phyloP scores from a whole-genome alignment of 2,888 invertebrate genomes.

The Gymnoscelis rufifasciata region DNA sequence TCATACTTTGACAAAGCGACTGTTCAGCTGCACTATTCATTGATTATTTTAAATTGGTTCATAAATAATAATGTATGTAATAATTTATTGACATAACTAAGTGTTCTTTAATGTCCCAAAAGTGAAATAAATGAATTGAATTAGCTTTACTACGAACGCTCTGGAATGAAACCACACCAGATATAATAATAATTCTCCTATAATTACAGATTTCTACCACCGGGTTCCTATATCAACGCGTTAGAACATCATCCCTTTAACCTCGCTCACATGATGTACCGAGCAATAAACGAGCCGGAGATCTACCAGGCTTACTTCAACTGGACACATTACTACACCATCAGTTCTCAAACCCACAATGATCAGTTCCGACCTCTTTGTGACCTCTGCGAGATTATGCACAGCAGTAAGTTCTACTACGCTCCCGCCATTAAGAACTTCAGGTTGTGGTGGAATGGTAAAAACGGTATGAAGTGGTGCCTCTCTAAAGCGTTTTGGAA shows the following conservation, averaged over 20 bases:
- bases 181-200: too few species aligned
- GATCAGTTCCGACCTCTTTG: slow-evolving; percentile 41
- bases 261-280: slow-evolving; percentile 44
- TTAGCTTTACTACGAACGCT: too few species aligned
- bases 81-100: too few species aligned
- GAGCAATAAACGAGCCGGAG: slow-evolving; percentile 32
- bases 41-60: too few species aligned
- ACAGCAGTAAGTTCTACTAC: slow-evolving; percentile 24
- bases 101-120: too few species aligned
- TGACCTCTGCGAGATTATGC: slow-evolving; percentile 42
- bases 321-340: slow-evolving; percentile 53
- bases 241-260: slow-evolving; percentile 44
- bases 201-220: slow-evolving; percentile 47
- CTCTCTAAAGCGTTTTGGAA: slow-evolving; percentile 38
- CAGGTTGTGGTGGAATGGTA: slow-evolving; percentile 52
- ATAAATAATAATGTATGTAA: too few species aligned
- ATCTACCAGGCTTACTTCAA: slow-evolving; percentile 45
- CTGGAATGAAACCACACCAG: too few species aligned
- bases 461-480: slow-evolving; percentile 47
- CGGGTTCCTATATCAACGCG: slow-evolving; percentile 53
- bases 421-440: slow-evolving; percentile 38
- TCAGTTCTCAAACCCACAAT: slow-evolving; percentile 16
- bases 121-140: too few species aligned
- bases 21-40: too few species aligned
- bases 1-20: too few species aligned